A percentile compares a stretch with the other conserved stretches of the same genome.
phyloP scores from a whole-genome alignment of 2,888 invertebrate genomes.

The Andrena fulva region DNA sequence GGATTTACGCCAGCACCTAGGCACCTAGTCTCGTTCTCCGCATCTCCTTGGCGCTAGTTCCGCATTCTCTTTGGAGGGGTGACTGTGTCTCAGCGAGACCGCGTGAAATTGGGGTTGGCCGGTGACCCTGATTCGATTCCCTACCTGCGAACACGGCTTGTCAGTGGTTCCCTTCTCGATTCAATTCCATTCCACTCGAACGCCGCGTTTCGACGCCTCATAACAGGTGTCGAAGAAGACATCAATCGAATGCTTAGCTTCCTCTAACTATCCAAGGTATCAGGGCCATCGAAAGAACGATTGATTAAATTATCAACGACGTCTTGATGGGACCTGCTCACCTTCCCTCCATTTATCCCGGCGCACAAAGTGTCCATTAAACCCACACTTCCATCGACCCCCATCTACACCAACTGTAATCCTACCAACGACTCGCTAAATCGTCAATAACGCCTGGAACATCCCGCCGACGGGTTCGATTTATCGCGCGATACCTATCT shows the following conservation, averaged over 20 bases:
- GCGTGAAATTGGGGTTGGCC: not conserved
- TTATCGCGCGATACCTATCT: conserved; percentile 45
- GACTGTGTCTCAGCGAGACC: not conserved
- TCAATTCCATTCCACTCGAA: not conserved
- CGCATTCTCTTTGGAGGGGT: not conserved
- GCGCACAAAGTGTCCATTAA: conserved; percentile 41
- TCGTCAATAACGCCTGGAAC: conserved; percentile 52
- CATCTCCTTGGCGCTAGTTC: not conserved
- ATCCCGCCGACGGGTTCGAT: conserved; percentile 50
- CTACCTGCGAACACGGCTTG: not conserved
- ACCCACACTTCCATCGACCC: conserved; percentile 1
- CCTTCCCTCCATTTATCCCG: conserved; percentile 32
- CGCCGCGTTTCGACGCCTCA: not conserved
- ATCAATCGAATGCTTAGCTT: conserved; percentile 19
- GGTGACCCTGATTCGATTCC: not conserved
- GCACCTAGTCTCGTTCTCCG: not conserved
- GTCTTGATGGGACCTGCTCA: conserved; percentile 16
- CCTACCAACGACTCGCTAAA: conserved; percentile 43
- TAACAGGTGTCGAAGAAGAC: conserved; percentile 11
- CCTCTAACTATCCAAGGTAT: not conserved
- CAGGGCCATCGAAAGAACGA: not conserved
- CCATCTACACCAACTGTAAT: conserved; percentile 11
- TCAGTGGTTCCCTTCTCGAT: not conserved
- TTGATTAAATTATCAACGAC: conserved; percentile 51
- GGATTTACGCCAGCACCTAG: not conserved